phyloP scores from a whole-genome alignment of 2,113 vertebrate species.

The Otus sunia region DNA sequence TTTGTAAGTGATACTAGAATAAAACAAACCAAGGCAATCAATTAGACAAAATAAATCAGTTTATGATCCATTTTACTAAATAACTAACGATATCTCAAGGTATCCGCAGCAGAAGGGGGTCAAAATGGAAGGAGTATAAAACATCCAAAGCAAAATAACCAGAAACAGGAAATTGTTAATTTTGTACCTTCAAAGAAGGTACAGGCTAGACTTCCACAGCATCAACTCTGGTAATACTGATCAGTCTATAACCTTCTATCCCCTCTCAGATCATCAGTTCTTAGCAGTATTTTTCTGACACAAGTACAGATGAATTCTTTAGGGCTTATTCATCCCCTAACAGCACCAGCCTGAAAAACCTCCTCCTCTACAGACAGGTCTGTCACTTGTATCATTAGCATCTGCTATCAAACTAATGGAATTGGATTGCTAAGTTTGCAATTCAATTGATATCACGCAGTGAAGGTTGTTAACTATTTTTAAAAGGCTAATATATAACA shows the following conservation, averaged over 20 bases:
- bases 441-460: not conserved
- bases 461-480: not conserved
- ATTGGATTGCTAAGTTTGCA: not conserved
- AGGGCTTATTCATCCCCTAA: not conserved
- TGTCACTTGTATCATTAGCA: not conserved
- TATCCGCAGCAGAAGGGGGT: not conserved
- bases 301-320: not conserved
- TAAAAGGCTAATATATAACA: not conserved
- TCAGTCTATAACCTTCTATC: not conserved
- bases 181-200: not conserved
- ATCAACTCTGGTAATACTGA: not conserved
- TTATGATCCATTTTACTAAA: not conserved
- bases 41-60: not conserved
- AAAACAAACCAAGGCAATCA: not conserved
- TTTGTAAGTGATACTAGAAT: not conserved
- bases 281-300: not conserved
- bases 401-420: not conserved
- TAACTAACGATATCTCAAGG: not conserved
- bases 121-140: not conserved
- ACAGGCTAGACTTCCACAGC: not conserved
- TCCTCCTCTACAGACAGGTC: not conserved
- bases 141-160: not conserved
- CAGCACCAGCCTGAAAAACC: not conserved
- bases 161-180: not conserved
- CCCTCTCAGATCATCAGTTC: not conserved